phyloP scores from a whole-genome alignment of 1,140 invertebrate species.

The Papilio polytes region DNA sequence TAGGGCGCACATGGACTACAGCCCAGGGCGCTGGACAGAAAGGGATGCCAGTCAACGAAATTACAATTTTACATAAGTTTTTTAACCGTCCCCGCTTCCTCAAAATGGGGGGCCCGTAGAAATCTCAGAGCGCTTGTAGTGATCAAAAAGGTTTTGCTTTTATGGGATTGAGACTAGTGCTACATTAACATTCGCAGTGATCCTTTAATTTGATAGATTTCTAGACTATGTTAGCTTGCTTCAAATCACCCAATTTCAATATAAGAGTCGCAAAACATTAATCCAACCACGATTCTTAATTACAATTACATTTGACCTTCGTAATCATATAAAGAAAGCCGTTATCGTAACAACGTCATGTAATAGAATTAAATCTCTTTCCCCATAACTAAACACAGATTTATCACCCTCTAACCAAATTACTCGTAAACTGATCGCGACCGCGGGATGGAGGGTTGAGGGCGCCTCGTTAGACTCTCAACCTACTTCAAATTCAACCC shows the following conservation, averaged over 20 bases:
- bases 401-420: slow-evolving; percentile 79
- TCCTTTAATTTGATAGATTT: too few relatives aligned
- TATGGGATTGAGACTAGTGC: too few relatives aligned
- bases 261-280: background rate
- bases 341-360: slow-evolving; percentile 57
- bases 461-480: slow-evolving; percentile 53
- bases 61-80: too few relatives aligned
- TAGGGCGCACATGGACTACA: too few relatives aligned
- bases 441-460: slow-evolving; percentile 51
- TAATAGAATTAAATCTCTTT: slow-evolving; percentile 68
- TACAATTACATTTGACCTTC: slow-evolving; percentile 57
- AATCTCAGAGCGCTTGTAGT: too few relatives aligned
- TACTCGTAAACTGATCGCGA: slow-evolving; percentile 72
- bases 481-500: slow-evolving; percentile 64
- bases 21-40: too few relatives aligned
- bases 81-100: too few relatives aligned
- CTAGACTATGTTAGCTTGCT: too few relatives aligned
- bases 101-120: too few relatives aligned
- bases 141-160: too few relatives aligned
- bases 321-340: slow-evolving; percentile 65
- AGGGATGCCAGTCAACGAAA: too few relatives aligned
- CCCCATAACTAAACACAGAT: slow-evolving; percentile 74
- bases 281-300: background rate
- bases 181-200: too few relatives aligned
- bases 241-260: background rate